phyloP scores from a whole-genome alignment of 2,888 invertebrate species.

The Drosophila antonietae region DNA sequence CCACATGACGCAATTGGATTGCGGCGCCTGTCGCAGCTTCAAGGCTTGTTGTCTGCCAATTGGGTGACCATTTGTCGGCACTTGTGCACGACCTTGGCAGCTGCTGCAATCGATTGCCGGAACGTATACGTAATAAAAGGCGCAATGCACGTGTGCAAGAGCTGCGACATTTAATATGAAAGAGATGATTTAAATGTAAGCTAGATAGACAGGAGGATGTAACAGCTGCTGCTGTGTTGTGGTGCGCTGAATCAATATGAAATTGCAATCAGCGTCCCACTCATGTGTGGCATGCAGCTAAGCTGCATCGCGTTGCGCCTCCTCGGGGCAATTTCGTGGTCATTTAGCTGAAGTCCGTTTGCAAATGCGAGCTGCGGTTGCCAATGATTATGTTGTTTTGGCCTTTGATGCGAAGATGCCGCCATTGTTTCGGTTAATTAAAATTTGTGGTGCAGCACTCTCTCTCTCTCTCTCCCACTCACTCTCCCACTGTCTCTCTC shows the following conservation, averaged over 20 bases:
- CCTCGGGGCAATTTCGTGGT: constrained; percentile 68
- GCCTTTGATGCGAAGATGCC: constrained; percentile 61
- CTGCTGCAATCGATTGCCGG: constrained; percentile 55
- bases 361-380: constrained; percentile 35
- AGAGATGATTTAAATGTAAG: not conserved
- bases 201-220: too few relatives aligned
- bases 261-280: constrained; percentile 10
- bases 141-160: constrained; percentile 3
- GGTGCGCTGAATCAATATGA: constrained; percentile 25
- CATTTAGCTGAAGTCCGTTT: constrained; percentile 54
- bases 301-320: constrained; percentile 1
- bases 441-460: constrained; percentile 70
- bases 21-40: constrained; percentile 38
- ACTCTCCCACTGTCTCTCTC: not conserved
- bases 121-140: constrained; percentile 61
- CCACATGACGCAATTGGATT: constrained; percentile 45
- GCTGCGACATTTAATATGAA: constrained; percentile 10
- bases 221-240: not conserved
- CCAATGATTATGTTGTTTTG: constrained; percentile 61
- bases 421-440: constrained; percentile 78
- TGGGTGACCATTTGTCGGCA: constrained; percentile 60
- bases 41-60: constrained; percentile 51
- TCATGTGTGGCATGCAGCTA: constrained; percentile 9
- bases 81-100: constrained; percentile 36
- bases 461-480: not conserved